phyloP scores from a whole-genome alignment of 2,113 vertebrate genomes.

The Asarcornis scutulata region DNA sequence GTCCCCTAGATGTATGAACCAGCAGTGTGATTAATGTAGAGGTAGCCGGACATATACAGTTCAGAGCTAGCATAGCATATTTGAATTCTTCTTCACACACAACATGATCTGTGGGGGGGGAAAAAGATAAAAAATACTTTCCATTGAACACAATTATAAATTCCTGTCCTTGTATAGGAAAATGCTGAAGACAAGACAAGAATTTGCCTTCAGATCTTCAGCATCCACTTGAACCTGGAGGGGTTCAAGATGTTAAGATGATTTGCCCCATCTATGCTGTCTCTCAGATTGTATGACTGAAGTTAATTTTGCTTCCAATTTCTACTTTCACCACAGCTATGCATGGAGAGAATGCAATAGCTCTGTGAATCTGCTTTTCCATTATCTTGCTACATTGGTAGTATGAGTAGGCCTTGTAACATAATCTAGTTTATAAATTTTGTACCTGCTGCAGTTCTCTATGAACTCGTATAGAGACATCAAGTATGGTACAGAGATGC shows the following conservation, averaged over 20 bases:
- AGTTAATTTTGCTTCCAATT: background rate
- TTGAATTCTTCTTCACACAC: constrained; percentile 99
- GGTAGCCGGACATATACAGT: constrained; percentile 95
- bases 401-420: background rate
- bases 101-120: constrained; percentile 87
- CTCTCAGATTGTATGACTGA: background rate
- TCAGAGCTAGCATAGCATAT: constrained; percentile 95
- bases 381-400: background rate
- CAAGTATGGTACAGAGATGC: background rate
- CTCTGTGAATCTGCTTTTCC: background rate
- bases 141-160: background rate
- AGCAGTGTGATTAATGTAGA: constrained; percentile 95
- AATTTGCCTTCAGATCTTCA: background rate
- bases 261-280: background rate
- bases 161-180: background rate
- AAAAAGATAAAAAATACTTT: background rate
- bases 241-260: background rate
- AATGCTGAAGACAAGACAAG: background rate
- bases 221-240: background rate
- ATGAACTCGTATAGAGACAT: background rate
- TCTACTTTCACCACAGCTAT: background rate
- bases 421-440: background rate
- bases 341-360: background rate
- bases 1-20: constrained; percentile 95
- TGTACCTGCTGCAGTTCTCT: background rate